Evolutionary conservation across 2,888 invertebrate species (phyloP).

Genomic region (Argyresthia albistria): DNA sequence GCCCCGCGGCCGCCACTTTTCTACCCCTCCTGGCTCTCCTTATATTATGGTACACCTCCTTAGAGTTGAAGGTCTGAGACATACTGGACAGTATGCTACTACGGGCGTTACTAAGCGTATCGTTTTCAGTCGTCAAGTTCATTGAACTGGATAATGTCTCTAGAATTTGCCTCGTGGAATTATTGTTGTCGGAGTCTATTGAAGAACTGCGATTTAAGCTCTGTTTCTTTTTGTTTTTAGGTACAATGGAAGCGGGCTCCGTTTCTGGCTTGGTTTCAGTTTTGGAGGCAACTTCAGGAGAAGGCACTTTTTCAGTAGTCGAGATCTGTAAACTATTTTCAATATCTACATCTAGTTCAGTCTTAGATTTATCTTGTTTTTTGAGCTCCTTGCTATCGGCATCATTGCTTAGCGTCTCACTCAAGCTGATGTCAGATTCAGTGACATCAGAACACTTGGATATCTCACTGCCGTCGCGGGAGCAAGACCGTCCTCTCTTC

Average conservation of each 20-base stretch:
- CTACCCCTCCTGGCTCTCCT: slow-evolving; percentile 58
- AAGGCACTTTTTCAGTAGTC: slow-evolving; percentile 69
- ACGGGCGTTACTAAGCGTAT: slow-evolving; percentile 65
- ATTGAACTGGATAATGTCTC: slow-evolving; percentile 51
- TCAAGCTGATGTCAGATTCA: slow-evolving; percentile 76
- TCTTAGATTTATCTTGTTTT: slow-evolving; percentile 69
- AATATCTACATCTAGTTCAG: slow-evolving; percentile 71
- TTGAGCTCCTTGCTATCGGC: slow-evolving; percentile 59
- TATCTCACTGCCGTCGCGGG: slow-evolving; percentile 72
- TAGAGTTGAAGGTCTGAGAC: slow-evolving; percentile 68
- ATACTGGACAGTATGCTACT: slow-evolving; percentile 68
- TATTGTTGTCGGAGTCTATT: slow-evolving; percentile 70
- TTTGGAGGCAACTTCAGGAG: slow-evolving; percentile 55
- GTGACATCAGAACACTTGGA: slow-evolving; percentile 74
- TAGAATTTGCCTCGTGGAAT: slow-evolving; percentile 57
- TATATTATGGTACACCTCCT: slow-evolving; percentile 60
- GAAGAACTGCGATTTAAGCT: slow-evolving; percentile 70
- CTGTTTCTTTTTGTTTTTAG: slow-evolving; percentile 53
- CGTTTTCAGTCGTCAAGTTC: slow-evolving; percentile 70
- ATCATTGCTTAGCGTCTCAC: slow-evolving; percentile 59
- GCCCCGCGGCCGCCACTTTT: slow-evolving; percentile 45
- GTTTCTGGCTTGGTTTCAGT: slow-evolving; percentile 44
- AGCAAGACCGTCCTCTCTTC: slow-evolving; percentile 62
- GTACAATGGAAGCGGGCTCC: slow-evolving; percentile 44
- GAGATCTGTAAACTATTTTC: slow-evolving; percentile 70